Base-by-base conservation (phyloP, 2,888 invertebrate genomes). In the Galerucella nymphaeae region DNA sequence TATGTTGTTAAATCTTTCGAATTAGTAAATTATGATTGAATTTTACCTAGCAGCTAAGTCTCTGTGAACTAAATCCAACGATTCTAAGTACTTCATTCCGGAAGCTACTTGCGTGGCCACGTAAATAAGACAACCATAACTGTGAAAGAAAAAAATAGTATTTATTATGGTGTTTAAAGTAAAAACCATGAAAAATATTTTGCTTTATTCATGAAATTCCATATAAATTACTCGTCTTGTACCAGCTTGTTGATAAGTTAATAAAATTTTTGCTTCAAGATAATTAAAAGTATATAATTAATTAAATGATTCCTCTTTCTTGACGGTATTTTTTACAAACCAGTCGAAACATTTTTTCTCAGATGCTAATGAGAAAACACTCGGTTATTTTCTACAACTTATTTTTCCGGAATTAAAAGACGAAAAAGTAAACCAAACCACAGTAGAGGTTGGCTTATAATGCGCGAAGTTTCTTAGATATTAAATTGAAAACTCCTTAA, bases 51-150 rank as follows among this genome's bases (percentile, higher is more conserved):
- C 94, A 71, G 96, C 93, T 79, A 97, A 89, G 87, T 97, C 96
- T 79, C 96, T 91, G 87, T 97, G 97, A 67, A 96, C 94, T 87
- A 96, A 91, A 85, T 95, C 94, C 86, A 95, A 89, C 62, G 93
- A 93, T 87, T 97, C 97, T 86, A 97, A 90, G 87, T 96, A 96
- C 85, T 95, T 95, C 96, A 97, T 96, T 78, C 96, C 97, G 67
- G 95, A 95, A 75, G 96, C 94, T 81, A 97, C 93, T 88, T 97
- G 96, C 71, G 93, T 93, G 81, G 95, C 93, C 86, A 96, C 92
- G 89, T 93, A 94, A 80, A 96, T 92, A 85, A 95, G 90, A 87
- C 93, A 93, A 82, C 93, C 93, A 86, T 94, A 94, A 85, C 95
- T 95, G 90, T 30, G 90, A 89, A 79, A 82, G 80, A 82, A 73